Evolutionary conservation across 2,888 invertebrate species (phyloP).

Genomic region (Melieria omissa): DNA sequence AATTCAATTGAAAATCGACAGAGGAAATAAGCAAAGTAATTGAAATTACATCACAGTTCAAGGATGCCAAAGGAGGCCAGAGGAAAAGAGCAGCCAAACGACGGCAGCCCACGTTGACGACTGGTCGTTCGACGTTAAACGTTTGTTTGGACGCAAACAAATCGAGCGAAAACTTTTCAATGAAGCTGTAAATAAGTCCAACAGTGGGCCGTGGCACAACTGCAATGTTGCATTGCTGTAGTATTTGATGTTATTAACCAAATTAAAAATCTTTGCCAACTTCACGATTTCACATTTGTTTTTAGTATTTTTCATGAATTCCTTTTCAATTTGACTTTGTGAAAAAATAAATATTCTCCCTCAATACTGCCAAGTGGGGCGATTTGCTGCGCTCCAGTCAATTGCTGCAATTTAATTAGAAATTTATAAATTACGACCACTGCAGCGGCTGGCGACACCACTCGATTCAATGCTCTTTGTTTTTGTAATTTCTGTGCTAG

Average conservation of each 20-base stretch:
- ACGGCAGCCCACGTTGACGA: not conserved
- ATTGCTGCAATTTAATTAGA: slow-evolving; percentile 38
- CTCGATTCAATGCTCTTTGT: slow-evolving; percentile 25
- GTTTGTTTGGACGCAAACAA: too few species aligned
- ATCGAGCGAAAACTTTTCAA: too few species aligned
- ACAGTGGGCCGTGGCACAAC: not conserved
- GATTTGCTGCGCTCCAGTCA: too few species aligned
- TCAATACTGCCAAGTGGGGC: too few species aligned
- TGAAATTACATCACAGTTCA: not conserved
- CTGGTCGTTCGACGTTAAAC: too few species aligned
- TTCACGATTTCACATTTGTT: not conserved
- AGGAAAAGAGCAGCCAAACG: not conserved
- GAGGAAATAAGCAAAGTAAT: not conserved
- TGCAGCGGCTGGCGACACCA: slow-evolving; percentile 41
- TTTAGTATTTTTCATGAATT: slow-evolving; percentile 14
- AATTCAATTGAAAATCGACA: slow-evolving; percentile 39
- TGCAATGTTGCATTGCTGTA: not conserved
- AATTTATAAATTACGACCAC: slow-evolving; percentile 53
- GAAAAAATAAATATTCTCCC: too few species aligned
- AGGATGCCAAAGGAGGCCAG: not conserved
- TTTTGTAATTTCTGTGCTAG: not conserved
- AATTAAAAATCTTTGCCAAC: slow-evolving; percentile 46
- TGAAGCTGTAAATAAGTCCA: too few species aligned
- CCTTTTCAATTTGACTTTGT: not conserved
- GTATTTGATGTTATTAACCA: slow-evolving; percentile 53